phyloP scores from a whole-genome alignment of 1,140 invertebrate genomes.

The Zaprionus capensis region DNA sequence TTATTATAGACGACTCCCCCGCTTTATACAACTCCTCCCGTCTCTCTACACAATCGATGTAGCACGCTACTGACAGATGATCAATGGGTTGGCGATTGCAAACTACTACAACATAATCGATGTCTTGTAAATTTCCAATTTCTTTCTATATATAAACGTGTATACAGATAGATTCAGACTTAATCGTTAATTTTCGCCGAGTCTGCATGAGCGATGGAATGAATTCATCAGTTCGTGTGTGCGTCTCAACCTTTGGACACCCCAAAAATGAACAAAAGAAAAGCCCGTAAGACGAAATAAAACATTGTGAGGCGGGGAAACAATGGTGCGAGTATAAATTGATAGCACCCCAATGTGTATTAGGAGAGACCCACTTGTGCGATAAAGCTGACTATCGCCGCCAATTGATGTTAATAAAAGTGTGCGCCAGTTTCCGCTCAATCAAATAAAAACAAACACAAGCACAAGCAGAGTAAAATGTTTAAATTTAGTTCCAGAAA shows the following conservation, averaged over 20 bases:
- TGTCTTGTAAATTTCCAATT: slow-evolving; percentile 20
- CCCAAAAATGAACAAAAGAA: neutral
- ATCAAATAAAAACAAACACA: slow-evolving; percentile 33
- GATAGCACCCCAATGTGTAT: slow-evolving; percentile 37
- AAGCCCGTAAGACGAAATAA: neutral
- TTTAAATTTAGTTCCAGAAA: neutral
- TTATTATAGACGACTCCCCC: neutral
- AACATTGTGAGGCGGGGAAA: neutral
- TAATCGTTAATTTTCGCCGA: slow-evolving; percentile 21
- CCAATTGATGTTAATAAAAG: slow-evolving; percentile 74
- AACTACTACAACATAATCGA: slow-evolving; percentile 14
- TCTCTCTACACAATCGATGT: neutral
- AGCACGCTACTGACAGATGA: slow-evolving; percentile 51
- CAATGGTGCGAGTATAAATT: slow-evolving; percentile 39
- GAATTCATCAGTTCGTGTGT: neutral
- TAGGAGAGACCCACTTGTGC: slow-evolving; percentile 39
- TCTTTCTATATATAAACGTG: slow-evolving; percentile 9
- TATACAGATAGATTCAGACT: neutral
- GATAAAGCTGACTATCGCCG: slow-evolving; percentile 61
- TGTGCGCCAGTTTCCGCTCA: slow-evolving; percentile 65
- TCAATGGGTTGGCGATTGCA: neutral
- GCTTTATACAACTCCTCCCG: neutral
- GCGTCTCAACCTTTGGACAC: slow-evolving; percentile 1
- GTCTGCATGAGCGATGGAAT: slow-evolving; percentile 16
- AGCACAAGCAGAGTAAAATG: neutral